Evolutionary conservation across 2,888 invertebrate genomes (phyloP).

Genomic region (Pristionchus maxplancki): DNA sequence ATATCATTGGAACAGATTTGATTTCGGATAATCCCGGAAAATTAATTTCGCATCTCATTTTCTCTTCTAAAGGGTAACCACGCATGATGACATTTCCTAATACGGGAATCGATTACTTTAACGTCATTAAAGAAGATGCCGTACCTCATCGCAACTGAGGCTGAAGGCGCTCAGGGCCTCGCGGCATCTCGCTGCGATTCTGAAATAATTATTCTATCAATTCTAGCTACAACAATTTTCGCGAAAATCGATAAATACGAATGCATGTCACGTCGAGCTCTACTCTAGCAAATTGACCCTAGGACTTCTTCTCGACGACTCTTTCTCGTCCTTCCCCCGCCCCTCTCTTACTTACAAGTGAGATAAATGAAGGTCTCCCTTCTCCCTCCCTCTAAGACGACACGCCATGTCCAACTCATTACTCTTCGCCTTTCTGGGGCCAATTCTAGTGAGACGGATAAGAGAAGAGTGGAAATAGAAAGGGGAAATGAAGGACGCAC

Average conservation of each 20-base stretch:
- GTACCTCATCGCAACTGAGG: slow-evolving; percentile 74
- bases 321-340: not conserved
- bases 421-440: not conserved
- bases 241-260: not conserved
- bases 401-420: not conserved
- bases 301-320: slow-evolving; percentile 20
- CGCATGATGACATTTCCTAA: not conserved
- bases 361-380: slow-evolving; percentile 37
- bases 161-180: slow-evolving; percentile 73
- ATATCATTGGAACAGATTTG: not conserved
- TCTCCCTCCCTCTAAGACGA: not conserved
- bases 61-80: not conserved
- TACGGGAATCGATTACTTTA: slow-evolving; percentile 26
- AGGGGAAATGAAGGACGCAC: not conserved
- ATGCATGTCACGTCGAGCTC: not conserved
- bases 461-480: not conserved
- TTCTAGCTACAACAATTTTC: not conserved
- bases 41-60: not conserved
- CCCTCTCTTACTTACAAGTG: slow-evolving; percentile 25
- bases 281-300: slow-evolving; percentile 39
- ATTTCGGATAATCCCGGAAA: not conserved
- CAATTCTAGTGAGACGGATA: not conserved
- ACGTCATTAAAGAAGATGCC: slow-evolving; percentile 1
- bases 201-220: slow-evolving; percentile 58
- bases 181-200: slow-evolving; percentile 73